Evolutionary conservation across 2,888 invertebrate genomes (phyloP).

Genomic region (Trilocha varians): DNA sequence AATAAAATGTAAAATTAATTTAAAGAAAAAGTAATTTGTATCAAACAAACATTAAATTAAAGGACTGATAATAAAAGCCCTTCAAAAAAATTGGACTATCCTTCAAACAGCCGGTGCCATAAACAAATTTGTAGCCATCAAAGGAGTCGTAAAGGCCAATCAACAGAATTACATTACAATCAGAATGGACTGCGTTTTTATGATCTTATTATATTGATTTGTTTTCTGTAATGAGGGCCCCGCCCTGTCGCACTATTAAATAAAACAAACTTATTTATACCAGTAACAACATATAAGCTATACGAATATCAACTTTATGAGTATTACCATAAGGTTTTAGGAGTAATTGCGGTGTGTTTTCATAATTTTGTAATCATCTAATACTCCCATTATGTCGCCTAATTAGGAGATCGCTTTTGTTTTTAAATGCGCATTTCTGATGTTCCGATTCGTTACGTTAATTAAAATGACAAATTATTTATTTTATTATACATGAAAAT

Average conservation of each 20-base stretch:
- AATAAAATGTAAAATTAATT: no score
- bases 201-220: constrained; percentile 68
- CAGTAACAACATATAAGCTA: neutral
- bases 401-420: constrained; percentile 56
- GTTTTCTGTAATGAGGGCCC: constrained; percentile 60
- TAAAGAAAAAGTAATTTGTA: no score
- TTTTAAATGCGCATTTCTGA: constrained; percentile 36
- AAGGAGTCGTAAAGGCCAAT: constrained; percentile 51
- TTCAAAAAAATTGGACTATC: constrained; percentile 9
- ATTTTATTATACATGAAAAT: constrained; percentile 13
- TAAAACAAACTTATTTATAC: constrained; percentile 10
- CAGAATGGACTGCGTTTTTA: constrained; percentile 52
- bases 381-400: constrained; percentile 42
- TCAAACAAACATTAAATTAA: no score
- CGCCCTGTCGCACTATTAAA: constrained; percentile 41
- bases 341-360: constrained; percentile 2
- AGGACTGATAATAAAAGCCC: no score
- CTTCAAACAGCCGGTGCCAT: constrained; percentile 27
- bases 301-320: constrained; percentile 16
- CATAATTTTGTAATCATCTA: constrained; percentile 29
- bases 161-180: constrained; percentile 52
- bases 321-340: constrained; percentile 1
- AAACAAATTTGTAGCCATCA: constrained; percentile 69
- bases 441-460: constrained; percentile 20
- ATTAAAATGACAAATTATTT: constrained; percentile 18